A percentile compares a stretch with the other conserved stretches of the same genome.
phyloP scores from a whole-genome alignment of 2,888 invertebrate genomes.

The Melanargia galathea region DNA sequence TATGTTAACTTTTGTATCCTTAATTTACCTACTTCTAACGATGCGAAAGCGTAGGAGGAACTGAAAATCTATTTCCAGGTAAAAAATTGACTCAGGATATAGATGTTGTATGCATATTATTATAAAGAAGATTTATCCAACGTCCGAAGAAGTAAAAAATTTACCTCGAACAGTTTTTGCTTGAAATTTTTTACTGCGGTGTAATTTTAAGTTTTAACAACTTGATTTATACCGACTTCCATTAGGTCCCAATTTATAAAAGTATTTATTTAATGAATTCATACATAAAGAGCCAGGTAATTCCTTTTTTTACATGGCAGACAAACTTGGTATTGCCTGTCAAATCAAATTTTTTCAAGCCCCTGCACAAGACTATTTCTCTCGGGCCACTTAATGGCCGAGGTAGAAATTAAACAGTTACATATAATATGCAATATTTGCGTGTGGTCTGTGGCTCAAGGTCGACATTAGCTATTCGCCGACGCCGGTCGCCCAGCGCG shows the following conservation, averaged over 20 bases:
- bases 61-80: not conserved
- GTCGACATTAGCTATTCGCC: constrained; percentile 51
- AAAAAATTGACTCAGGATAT: too few relatives aligned
- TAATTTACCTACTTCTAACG: too few relatives aligned
- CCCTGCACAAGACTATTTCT: constrained; percentile 7
- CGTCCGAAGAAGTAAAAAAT: constrained; percentile 4
- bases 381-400: constrained; percentile 15
- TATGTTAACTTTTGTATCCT: too few relatives aligned
- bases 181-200: not conserved
- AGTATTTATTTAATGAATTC: not conserved
- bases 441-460: constrained; percentile 51
- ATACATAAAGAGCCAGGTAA: not conserved
- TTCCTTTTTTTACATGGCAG: not conserved
- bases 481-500: too few relatives aligned
- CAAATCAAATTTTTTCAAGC: constrained; percentile 5
- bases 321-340: not conserved
- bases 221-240: not conserved
- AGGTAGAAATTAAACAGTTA: constrained; percentile 37
- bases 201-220: constrained; percentile 9
- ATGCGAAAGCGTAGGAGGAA: too few relatives aligned
- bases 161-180: constrained; percentile 6
- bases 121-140: not conserved
- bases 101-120: too few relatives aligned
- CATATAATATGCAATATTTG: constrained; percentile 39
- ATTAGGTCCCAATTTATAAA: not conserved